Evolutionary conservation across 2,113 vertebrate species (phyloP), one percentile per base, ranked within the genome.

Genomic region (Lagopus muta): DNA sequence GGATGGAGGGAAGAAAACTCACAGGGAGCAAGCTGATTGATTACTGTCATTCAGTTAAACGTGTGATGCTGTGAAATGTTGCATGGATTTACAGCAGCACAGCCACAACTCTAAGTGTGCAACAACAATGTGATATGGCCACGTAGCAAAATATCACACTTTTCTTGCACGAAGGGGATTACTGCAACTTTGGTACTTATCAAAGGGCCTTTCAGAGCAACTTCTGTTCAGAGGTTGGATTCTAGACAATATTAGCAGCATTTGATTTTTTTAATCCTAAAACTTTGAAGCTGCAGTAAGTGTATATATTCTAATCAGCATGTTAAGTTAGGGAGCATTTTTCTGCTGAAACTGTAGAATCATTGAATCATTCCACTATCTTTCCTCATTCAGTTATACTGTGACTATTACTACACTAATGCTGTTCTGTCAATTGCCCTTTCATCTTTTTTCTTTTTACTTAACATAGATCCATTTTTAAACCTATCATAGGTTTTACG

Each of bases 331-430:
- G 50, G n/a, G 14, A 72, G 19, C 4, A 17, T 52, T 91, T 54
- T 95, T 91, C 60, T 94, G 67, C 71, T 93, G 92, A 88, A 95
- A 77, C 25, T 75, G 25, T 30, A 24, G 38, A 92, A 81, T 36
- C 18, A 34, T 40, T 77, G 38, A 92, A 81, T 40, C 18, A 34
- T 47, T 77, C 30, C n/a, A 32, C 40, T 47, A 76, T 20, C 71
- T 75, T 74, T 75, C 65, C 55, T 74, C 74, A 70, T 61, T 69
- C 88, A 82, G 77, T 55, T n/a, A 5, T 5, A 8, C 10, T 6
- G 47, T 77, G 75, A 45, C 62, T 73, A 75, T 64, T 90, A 24
- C 86, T 72, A 84, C 66, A 80, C 38, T 60, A 74, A 91, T 80
- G 57, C 27, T 75, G 62, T 83, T 89, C 60, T 86, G 14, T 55